Base-by-base conservation (phyloP, 2,888 invertebrate genomes). In the Athetis lepigone region DNA sequence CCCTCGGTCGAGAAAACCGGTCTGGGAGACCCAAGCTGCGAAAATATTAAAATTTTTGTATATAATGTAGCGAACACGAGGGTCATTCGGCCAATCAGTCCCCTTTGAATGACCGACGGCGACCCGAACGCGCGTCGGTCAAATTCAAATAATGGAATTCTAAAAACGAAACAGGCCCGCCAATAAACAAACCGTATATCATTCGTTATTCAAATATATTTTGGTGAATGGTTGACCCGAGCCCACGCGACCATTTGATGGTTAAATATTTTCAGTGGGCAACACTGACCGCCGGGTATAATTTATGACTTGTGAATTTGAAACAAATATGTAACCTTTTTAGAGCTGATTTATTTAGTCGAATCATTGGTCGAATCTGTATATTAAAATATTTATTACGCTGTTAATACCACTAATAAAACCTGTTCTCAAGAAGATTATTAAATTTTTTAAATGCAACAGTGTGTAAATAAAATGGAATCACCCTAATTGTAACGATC, bases 101-200 rank as follows among this genome's bases (percentile, higher is more conserved):
- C 89, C 91, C 85, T 85, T 75, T 75, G 83, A 86, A 86, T 92
- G 92, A 91, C 92, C 93, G 87, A 83, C 82, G 85, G 83, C 90
- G 93, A 94, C 94, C 93, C 88, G 86, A 85, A 75, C 90, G 90
- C 87, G 88, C 92, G 91, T 84, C 91, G 92, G 92, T 92, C 93
- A 92, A 78, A 82, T 83, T 61, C 58, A 77, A 83, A 92, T 93
- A 94, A 94, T 93, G 88, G 84, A 90, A 90, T 93, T 93, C 88
- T 70, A 87, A 94, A 93, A 90, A 91, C 91, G 89, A 87, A 91
- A 90, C 90, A 89, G 88, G 92, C 94, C 92, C 91, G 90, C 94
- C 93, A 94, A 95, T 95, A 95, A 95, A 95, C 95, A 95, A 94
- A 94, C 92, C 94, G 93, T 95, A 94, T 91, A 95, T 95, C 95